These are phyloP conservation scores for Noctilio leporinus DNA, from an alignment of 2,113 vertebrate species.

Conservation along the genomic window DNA sequence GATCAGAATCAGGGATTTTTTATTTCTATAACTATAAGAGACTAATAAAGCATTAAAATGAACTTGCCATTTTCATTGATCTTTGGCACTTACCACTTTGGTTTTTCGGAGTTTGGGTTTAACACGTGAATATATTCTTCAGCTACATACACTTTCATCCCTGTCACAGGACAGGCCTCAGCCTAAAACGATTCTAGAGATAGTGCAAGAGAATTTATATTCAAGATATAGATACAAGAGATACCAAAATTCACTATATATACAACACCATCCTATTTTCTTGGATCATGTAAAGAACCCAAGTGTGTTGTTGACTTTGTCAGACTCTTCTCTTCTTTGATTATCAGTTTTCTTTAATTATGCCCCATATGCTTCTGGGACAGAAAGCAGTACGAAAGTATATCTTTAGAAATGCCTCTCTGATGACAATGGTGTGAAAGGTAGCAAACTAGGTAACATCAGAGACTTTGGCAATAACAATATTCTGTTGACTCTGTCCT, in stretches of 20 bases:
- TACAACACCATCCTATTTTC: constrained; percentile 31
- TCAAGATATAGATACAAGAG: neutral
- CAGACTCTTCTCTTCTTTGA: neutral
- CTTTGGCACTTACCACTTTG: neutral
- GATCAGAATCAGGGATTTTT: neutral
- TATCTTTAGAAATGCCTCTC: neutral
- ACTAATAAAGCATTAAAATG: neutral
- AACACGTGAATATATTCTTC: neutral
- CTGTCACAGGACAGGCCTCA: neutral
- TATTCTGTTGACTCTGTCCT: neutral
- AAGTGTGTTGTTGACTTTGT: constrained; percentile 52
- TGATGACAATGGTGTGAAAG: neutral
- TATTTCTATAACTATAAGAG: neutral
- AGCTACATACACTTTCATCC: neutral
- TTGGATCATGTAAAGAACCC: constrained; percentile 35
- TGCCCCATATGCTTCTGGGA: neutral
- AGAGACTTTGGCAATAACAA: neutral
- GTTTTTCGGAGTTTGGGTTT: constrained; percentile 1
- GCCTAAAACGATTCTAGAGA: constrained; percentile 21
- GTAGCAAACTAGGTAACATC: neutral
- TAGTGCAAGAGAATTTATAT: neutral
- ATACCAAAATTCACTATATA: constrained; percentile 34
- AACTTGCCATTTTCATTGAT: neutral
- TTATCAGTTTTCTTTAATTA: constrained; percentile 44
- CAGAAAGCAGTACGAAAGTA: neutral